phyloP scores from a whole-genome alignment of 2,113 vertebrate genomes.

The Psephotus haematonotus region DNA sequence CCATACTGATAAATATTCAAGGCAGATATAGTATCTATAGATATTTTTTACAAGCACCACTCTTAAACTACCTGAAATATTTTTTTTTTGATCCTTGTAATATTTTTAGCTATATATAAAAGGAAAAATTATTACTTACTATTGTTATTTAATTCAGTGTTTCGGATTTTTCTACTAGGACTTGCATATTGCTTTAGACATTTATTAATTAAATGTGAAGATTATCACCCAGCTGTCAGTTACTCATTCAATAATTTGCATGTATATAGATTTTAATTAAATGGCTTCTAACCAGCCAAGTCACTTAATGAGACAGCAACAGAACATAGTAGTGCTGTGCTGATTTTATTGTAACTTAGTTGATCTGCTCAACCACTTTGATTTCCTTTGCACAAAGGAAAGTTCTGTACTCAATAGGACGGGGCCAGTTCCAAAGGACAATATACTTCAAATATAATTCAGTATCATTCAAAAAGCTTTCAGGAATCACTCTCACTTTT shows the following conservation, averaged over 20 bases:
- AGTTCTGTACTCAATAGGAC: not conserved
- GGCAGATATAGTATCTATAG: not conserved
- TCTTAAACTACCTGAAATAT: not conserved
- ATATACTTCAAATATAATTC: not conserved
- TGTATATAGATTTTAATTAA: slow-evolving; percentile 13
- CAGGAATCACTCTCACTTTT: not conserved
- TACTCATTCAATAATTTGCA: not conserved
- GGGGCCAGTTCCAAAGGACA: not conserved
- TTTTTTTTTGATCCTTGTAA: not conserved
- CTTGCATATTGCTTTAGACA: not conserved
- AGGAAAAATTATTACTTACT: not conserved
- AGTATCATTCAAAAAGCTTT: not conserved
- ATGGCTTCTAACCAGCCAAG: not conserved
- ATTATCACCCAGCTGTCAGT: slow-evolving; percentile 9
- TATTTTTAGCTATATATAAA: not conserved
- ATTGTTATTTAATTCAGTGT: not conserved
- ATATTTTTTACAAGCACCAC: not conserved
- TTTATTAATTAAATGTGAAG: not conserved
- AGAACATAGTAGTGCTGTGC: not conserved
- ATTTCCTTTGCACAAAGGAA: not conserved
- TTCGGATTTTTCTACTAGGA: not conserved
- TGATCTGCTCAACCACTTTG: not conserved
- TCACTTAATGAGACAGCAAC: not conserved
- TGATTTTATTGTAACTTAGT: not conserved
- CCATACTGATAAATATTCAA: not conserved